Conservation (phyloP, 2,888 invertebrate genomes). For the Rambutsinella grinnellia region DNA sequence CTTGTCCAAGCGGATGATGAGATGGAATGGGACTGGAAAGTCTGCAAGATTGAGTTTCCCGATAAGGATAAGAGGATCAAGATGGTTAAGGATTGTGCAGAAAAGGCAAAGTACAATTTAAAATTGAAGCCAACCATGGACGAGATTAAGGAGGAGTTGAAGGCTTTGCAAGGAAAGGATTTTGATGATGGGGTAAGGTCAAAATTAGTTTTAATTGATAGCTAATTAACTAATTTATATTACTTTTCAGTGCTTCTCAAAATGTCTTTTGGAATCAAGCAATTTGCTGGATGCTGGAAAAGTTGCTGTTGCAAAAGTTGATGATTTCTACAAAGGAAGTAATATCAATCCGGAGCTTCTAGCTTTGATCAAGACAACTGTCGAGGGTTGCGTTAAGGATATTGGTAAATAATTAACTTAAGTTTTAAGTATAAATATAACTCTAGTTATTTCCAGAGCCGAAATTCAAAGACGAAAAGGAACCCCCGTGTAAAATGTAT, state of each 20-base stretch:
- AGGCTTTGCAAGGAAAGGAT: slow-evolving; percentile 10
- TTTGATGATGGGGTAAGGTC: slow-evolving; percentile 38
- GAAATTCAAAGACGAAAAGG: slow-evolving; percentile 38
- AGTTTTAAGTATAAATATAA: too few relatives aligned
- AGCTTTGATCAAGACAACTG: not conserved
- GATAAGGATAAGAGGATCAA: slow-evolving; percentile 17
- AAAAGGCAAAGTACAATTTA: slow-evolving; percentile 13
- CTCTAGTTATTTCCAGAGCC: slow-evolving; percentile 9
- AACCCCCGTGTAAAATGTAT: slow-evolving; percentile 41
- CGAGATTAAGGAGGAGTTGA: slow-evolving; percentile 8
- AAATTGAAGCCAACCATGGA: slow-evolving; percentile 3
- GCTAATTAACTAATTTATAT: not conserved
- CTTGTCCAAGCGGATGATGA: too few relatives aligned
- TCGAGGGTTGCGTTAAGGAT: not conserved
- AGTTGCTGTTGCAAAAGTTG: not conserved
- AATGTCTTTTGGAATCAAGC: slow-evolving; percentile 24
- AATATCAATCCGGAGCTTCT: not conserved
- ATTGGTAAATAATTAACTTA: too few relatives aligned
- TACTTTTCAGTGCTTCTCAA: slow-evolving; percentile 32
- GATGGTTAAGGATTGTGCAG: slow-evolving; percentile 16
- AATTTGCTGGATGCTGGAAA: slow-evolving; percentile 26
- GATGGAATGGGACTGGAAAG: not conserved
- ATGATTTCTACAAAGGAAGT: not conserved
- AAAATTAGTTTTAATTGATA: not conserved
- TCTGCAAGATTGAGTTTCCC: slow-evolving; percentile 21